Evolutionary conservation across 2,113 vertebrate species (phyloP).

Genomic region (Melanostigma gelatinosum): DNA sequence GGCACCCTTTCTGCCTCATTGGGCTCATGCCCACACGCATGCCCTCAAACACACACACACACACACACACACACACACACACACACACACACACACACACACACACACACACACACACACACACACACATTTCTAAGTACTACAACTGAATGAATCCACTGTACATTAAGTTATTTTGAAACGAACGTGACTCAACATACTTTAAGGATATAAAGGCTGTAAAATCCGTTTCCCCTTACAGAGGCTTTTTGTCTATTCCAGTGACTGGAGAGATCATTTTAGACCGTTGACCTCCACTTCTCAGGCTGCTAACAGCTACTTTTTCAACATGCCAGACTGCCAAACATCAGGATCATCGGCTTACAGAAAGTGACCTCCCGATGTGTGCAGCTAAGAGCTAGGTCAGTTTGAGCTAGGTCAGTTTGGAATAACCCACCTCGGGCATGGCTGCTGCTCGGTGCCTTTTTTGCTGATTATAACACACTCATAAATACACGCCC

Average conservation of each 20-base stretch:
- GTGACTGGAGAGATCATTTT: background rate
- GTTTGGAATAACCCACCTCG: constrained; percentile 14
- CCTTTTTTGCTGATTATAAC: background rate
- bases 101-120: background rate
- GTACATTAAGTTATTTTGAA: constrained; percentile 9
- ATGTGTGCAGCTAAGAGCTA: constrained; percentile 11
- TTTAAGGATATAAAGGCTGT: constrained; percentile 1
- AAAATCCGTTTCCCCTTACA: background rate
- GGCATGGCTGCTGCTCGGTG: background rate
- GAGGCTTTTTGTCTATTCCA: background rate
- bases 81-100: background rate
- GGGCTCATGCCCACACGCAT: constrained; percentile 29
- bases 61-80: background rate
- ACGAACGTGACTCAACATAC: constrained; percentile 5
- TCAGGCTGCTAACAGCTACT: constrained; percentile 33
- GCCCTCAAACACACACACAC: constrained; percentile 1
- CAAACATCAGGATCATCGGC: constrained; percentile 19
- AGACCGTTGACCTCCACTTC: constrained; percentile 27
- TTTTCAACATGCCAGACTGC: constrained; percentile 16
- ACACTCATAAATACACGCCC: background rate
- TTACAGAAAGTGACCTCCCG: constrained; percentile 12
- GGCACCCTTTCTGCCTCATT: constrained; percentile 58
- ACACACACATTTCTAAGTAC: background rate
- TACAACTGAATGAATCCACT: constrained; percentile 19
- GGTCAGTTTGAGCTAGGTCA: constrained; percentile 26